These are phyloP conservation scores for Vanessa atalanta DNA, from an alignment of 1,140 invertebrate species.

Conservation along the genomic window DNA sequence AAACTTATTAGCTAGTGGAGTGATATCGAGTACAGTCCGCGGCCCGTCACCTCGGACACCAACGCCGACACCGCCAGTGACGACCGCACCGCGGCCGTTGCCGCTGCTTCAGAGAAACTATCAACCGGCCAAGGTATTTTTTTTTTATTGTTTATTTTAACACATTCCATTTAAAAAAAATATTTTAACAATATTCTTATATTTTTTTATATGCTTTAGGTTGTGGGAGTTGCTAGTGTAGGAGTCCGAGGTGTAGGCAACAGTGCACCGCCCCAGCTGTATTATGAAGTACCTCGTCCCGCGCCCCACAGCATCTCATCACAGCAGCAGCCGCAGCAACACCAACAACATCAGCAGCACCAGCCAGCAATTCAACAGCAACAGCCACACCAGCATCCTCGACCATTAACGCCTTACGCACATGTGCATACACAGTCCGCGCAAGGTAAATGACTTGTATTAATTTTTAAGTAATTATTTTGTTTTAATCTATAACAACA, in stretches of 20 bases:
- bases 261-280: conserved; percentile 70
- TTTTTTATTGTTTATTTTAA: neutral
- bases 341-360: conserved; percentile 12
- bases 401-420: conserved; percentile 37
- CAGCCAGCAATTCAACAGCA: neutral
- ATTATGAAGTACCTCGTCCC: conserved; percentile 67
- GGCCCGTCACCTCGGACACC: conserved; percentile 42
- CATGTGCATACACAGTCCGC: conserved; percentile 32
- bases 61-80: conserved; percentile 39
- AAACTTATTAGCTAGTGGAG: conserved; percentile 52
- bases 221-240: conserved; percentile 64
- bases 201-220: conserved; percentile 41
- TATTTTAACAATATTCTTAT: neutral
- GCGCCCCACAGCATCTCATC: conserved; percentile 26
- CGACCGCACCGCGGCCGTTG: conserved; percentile 50
- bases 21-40: conserved; percentile 61
- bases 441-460: conserved; percentile 34
- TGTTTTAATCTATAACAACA: too few species aligned
- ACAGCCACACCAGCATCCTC: conserved; percentile 22
- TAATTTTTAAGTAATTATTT: too few species aligned
- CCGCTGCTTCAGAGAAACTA: conserved; percentile 68
- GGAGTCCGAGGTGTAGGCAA: conserved; percentile 70
- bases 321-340: conserved; percentile 10
- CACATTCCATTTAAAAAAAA: too few species aligned
- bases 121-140: conserved; percentile 64